Percentiles rank a stretch among this genome's conserved stretches.
phyloP scores from a whole-genome alignment of 2,797 vertebrate genomes.

The Danio kyathit region DNA sequence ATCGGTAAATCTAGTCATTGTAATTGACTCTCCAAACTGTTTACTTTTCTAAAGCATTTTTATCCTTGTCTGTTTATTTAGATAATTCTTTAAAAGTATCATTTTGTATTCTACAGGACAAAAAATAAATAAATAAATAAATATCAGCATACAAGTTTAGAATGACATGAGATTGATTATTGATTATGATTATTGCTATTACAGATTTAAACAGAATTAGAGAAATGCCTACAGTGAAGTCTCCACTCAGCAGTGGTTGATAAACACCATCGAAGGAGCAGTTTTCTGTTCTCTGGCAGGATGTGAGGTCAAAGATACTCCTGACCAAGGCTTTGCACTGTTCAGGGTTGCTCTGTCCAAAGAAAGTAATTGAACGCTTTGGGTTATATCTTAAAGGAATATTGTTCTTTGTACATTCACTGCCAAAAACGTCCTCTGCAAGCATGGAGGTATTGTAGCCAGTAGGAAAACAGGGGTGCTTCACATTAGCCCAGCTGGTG shows the following conservation, averaged over 20 bases:
- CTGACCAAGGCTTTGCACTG: constrained; percentile 81
- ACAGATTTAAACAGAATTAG: not conserved
- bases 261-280: constrained; percentile 86
- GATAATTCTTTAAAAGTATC: no score
- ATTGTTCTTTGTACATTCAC: constrained; percentile 79
- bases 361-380: constrained; percentile 70
- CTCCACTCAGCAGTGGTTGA: constrained; percentile 87
- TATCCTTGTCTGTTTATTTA: no score
- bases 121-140: no score
- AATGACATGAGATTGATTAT: no score
- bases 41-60: no score
- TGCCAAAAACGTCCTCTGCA: constrained; percentile 79
- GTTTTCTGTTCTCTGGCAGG: constrained; percentile 74
- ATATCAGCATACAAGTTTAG: no score
- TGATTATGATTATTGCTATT: not conserved
- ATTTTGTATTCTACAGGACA: no score
- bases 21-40: no score
- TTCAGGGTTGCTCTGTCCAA: constrained; percentile 79
- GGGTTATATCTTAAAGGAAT: constrained; percentile 74
- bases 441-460: constrained; percentile 72
- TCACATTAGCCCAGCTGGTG: constrained; percentile 56
- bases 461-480: constrained; percentile 88
- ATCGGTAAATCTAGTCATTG: no score
- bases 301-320: constrained; percentile 83
- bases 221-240: constrained; percentile 85